Evolutionary conservation across 2,888 invertebrate genomes (phyloP), one percentile per base, ranked within the genome.

Genomic region (Pseudococcus jackbeardsleyi): DNA sequence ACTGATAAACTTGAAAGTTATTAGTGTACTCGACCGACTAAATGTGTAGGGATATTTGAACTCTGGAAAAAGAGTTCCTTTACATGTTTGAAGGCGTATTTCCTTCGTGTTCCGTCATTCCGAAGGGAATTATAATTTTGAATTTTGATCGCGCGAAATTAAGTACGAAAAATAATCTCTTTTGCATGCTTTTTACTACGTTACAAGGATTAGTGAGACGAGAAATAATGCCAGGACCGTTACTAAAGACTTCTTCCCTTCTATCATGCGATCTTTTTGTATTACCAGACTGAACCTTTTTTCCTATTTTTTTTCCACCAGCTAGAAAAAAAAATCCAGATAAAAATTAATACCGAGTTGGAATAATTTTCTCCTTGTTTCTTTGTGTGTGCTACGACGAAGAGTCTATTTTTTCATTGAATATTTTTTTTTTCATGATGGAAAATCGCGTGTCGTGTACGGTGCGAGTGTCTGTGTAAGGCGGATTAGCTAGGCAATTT

Each of bases 111-210:
- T 72, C 39, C 72, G 72, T 72, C 72, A 72, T 72, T 72, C 72
- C 72, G 33, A 46, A 82, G 46, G 79, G 46, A 82, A 82, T 46
- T 82, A 82, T 82, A 46, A 82, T 46, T 46, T 46, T 46, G 79
- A 82, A 82, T 82, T 82, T 82, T 82, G 46, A 82, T 82, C 79
- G 46, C 79, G 46, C n/a, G 46, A 82, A 82, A 46, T 82, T 82
- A 82, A 46, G 39, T 82, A 82, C 46, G 79, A 82, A 82, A 82
- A 82, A 82, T 82, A 82, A 82, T 82, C 79, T 82, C 46, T 82
- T 82, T 82, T 46, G 46, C 46, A 46, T 82, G 79, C 46, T 82
- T 82, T 82, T 82, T 46, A 82, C 79, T 46, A 19, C 46, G 79
- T 82, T 82, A 82, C 46, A 46, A 42, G 79, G 79, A 82, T 82